Base-by-base conservation (phyloP, 2,797 vertebrate genomes). In the Tapirus indicus region DNA sequence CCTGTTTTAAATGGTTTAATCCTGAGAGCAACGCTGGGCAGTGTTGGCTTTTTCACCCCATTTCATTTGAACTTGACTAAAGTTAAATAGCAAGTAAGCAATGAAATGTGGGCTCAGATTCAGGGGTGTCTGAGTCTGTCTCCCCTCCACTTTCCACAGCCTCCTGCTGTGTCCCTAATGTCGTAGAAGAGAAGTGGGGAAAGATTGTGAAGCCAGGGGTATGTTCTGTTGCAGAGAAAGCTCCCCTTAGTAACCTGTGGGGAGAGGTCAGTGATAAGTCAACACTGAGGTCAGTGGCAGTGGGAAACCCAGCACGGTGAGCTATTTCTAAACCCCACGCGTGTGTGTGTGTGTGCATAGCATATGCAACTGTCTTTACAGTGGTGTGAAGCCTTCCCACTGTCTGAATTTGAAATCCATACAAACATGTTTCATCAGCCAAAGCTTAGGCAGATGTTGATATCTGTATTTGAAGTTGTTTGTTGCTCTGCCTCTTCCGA, bases 31-130 rank as follows among this genome's bases (percentile, higher is more conserved):
- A 20, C 41, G 58, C 66, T 88, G 86, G 35, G 4, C 27, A 62
- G 0, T n/a, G 7, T 29, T n/a, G n/a, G 47, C 75, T 85, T 77
- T 69, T 27, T 41, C 32, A 64, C n/a, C 14, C 41, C 20, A 6
- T 52, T 83, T 56, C 68, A 86, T 78, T 58, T 84, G 75, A 85
- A 75, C 44, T 38, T 93, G n/a, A 82, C 91, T 10, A 4, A 74
- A 52, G 32, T 78, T 87, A 68, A 84, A 9, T 25, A 60, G 21
- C 3, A 23, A 88, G 18, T 88, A 86, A 86, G 83, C 56, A 41
- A 0, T 84, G 20, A 68, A 79, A 18, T 69, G 2, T 74, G 44
- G 54, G 23, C 91, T 91, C 41, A 6, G 49, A 83, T 18, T 77
- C 60, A 68, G 17, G 5, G 25, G 1, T 56, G 13, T 83, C 84